Percentiles rank a stretch among this genome's conserved stretches.
Evolutionary conservation across 2,888 invertebrate species (phyloP).

Genomic region (Sepiola atlantica): DNA sequence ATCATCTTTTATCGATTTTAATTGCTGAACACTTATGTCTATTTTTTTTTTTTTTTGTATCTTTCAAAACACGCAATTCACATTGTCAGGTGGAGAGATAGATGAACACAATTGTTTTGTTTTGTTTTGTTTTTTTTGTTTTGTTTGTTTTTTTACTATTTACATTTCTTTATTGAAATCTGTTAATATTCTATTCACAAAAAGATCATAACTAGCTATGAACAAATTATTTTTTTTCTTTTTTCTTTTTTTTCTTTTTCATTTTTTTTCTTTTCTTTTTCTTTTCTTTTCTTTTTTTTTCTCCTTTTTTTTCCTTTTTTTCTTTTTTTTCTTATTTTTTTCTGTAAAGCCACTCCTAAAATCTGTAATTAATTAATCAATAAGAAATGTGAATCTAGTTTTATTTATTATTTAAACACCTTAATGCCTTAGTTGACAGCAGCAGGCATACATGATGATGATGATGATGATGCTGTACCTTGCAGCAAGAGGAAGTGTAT

Average conservation of each 20-base stretch:
- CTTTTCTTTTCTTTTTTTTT: neutral
- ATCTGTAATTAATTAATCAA: conserved; percentile 20
- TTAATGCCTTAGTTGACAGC: neutral
- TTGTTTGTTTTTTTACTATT: no score
- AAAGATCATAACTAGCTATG: no score
- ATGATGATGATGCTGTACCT: neutral
- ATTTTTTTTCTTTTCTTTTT: neutral
- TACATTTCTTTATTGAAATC: no score
- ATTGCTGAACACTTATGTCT: neutral
- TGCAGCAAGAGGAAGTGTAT: neutral
- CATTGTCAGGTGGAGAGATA: no score
- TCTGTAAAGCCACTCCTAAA: neutral
- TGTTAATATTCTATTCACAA: no score
- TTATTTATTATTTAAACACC: neutral
- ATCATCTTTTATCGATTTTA: neutral
- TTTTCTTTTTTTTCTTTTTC: neutral
- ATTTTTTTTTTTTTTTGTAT: neutral
- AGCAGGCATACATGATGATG: neutral
- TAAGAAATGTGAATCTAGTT: neutral
- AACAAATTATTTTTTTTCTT: neutral
- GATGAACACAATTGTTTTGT: no score
- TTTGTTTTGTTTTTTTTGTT: no score
- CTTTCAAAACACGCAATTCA: neutral
- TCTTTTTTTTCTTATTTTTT: neutral
- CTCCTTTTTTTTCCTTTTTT: neutral